Evolutionary conservation across 2,888 invertebrate species (phyloP), one percentile per base, ranked within the genome.

Genomic region (Leptopilina myrica): DNA sequence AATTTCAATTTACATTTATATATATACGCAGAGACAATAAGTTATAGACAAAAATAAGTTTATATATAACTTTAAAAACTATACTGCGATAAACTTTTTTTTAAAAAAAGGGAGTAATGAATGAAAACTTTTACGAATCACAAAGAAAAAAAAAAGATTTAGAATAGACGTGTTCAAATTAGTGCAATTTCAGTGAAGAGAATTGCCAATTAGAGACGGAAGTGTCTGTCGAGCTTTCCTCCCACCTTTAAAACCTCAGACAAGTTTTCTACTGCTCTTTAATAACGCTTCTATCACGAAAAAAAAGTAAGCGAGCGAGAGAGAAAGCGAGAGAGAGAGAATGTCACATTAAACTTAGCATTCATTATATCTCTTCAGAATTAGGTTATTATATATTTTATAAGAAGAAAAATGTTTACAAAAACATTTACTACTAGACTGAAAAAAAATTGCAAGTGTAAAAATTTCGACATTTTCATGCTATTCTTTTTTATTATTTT

Each of bases 161-260:
- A 69, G 46, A 49, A 49, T 5, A 69, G 67, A 49, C 20, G 26
- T 12, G 33, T 15, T 7, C 20, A 53, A 69, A 69, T 69, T 69
- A 69, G 53, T 67, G 46, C 49, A 69, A 69, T 69, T 26, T 69
- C 49, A 20, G 20, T 11, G 14, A 49, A 43, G 53, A 69, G 53
- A 69, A 69, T 69, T 69, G 69, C 53, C 69, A 69, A 69, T 69
- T 69, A 69, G 53, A 69, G 69, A 69, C 49, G 53, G 69, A 53
- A 69, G 53, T 69, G 26, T 69, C 53, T 69, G 49, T 20, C 49
- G 26, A 53, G 20, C 69, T 11, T 69, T 69, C 26, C 4, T 7
- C 20, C 12, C 69, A 7, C 7, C 26, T 11, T 11, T 53, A 8
- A 20, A 26, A 12, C 26, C 53, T 26, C 53, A 59, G 59, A 11